Evolutionary conservation across 2,888 invertebrate species (phyloP).

Genomic region (Heliconius ethilla): DNA sequence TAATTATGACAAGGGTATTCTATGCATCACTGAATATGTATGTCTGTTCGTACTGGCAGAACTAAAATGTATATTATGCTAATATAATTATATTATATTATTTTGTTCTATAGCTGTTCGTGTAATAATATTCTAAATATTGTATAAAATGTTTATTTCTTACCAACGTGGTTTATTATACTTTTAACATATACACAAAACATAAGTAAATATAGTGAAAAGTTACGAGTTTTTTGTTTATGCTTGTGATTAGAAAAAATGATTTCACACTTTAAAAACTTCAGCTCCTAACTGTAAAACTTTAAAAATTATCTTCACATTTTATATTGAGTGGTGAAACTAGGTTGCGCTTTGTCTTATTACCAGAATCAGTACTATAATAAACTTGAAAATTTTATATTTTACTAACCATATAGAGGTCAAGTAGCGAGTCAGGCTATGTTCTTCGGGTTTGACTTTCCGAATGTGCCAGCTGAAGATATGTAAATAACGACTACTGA

Average conservation of each 20-base stretch:
- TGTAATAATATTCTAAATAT: not conserved
- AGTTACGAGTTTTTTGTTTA: not conserved
- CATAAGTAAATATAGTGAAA: not conserved
- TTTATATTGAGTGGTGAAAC: not conserved
- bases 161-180: not conserved
- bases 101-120: not conserved
- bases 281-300: not conserved
- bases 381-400: no score
- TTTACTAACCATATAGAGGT: no score
- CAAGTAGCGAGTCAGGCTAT: no score
- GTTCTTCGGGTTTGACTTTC: no score
- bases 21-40: constrained; percentile 2
- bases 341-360: no score
- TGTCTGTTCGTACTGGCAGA: not conserved
- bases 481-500: no score
- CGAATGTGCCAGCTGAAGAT: no score
- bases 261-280: not conserved
- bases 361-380: no score
- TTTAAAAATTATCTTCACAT: no score
- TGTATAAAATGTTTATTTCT: not conserved
- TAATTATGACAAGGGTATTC: constrained; percentile 35
- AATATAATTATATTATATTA: not conserved
- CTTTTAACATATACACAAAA: not conserved
- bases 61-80: not conserved
- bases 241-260: no score